Percentiles rank a stretch among this genome's conserved stretches.
Evolutionary conservation across 2,888 invertebrate species (phyloP).

Genomic region (Trachelus iudaicus): DNA sequence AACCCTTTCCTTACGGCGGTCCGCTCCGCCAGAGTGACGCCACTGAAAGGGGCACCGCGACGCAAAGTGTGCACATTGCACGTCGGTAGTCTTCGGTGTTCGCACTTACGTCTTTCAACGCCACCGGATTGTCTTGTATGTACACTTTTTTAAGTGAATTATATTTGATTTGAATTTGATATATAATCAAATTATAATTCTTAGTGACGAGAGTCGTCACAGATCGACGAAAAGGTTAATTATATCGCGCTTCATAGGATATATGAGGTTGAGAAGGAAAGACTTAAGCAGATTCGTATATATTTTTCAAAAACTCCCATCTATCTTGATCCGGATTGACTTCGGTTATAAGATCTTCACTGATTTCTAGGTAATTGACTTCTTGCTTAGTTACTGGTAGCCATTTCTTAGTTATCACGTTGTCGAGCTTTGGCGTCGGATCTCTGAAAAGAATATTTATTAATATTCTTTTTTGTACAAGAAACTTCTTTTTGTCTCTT

Average conservation of each 20-base stretch:
- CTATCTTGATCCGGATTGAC: constrained; percentile 3
- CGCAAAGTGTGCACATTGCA: too few species aligned
- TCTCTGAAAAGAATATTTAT: not conserved
- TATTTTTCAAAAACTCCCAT: constrained; percentile 1
- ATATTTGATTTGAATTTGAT: too few species aligned
- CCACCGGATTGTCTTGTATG: too few species aligned
- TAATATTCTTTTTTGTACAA: not conserved
- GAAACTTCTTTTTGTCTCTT: not conserved
- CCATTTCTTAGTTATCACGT: constrained; percentile 11
- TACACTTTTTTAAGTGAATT: too few species aligned
- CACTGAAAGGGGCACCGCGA: too few species aligned
- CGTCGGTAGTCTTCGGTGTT: too few species aligned
- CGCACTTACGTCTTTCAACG: too few species aligned
- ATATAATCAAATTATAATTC: too few species aligned
- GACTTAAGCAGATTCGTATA: not conserved
- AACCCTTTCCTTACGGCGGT: too few species aligned
- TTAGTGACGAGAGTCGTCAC: too few species aligned
- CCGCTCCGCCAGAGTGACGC: too few species aligned
- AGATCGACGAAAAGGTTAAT: not conserved
- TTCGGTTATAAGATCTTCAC: not conserved
- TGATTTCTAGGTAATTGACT: constrained; percentile 8
- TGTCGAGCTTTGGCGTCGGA: constrained; percentile 9
- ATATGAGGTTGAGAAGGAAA: too few species aligned
- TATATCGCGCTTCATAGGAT: not conserved
- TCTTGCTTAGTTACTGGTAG: not conserved